Conservation (phyloP, 2,888 invertebrate species). For the Aphelenchoides bicaudatus region DNA sequence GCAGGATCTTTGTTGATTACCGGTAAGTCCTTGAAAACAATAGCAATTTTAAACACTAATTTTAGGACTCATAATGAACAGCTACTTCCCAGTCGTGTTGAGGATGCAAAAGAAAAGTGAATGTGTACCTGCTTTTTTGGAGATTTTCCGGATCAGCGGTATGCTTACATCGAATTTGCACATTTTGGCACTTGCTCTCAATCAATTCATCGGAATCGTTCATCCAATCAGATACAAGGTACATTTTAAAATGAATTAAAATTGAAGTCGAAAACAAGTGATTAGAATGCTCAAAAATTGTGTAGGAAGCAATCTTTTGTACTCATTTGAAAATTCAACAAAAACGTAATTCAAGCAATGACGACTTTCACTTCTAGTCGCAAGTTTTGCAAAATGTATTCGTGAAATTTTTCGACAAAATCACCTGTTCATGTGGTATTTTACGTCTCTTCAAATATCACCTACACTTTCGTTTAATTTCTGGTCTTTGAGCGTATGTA, state of each 20-base stretch:
- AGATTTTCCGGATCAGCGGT: slow-evolving; percentile 52
- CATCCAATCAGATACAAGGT: slow-evolving; percentile 57
- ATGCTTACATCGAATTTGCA: slow-evolving; percentile 58
- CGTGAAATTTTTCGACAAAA: too few relatives aligned
- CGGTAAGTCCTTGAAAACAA: slow-evolving; percentile 32
- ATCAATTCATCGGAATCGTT: slow-evolving; percentile 55
- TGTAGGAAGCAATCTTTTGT: too few relatives aligned
- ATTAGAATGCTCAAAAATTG: too few relatives aligned
- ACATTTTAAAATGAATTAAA: slow-evolving; percentile 1
- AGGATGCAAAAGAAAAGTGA: slow-evolving; percentile 34
- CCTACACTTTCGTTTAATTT: too few relatives aligned
- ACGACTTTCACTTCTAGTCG: too few relatives aligned
- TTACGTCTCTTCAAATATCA: too few relatives aligned
- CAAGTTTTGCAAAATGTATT: too few relatives aligned
- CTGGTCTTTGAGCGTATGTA: too few relatives aligned
- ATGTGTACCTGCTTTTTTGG: slow-evolving; percentile 31
- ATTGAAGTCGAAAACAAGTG: neutral
- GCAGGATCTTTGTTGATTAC: slow-evolving; percentile 46
- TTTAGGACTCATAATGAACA: slow-evolving; percentile 55
- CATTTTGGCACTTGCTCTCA: slow-evolving; percentile 53
- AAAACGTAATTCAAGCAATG: too few relatives aligned
- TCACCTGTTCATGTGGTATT: too few relatives aligned
- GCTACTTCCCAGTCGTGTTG: slow-evolving; percentile 52
- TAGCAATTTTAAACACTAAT: slow-evolving; percentile 14
- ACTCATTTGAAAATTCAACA: too few relatives aligned